phyloP scores from a whole-genome alignment of 37 sponge, comb jelly and placozoan genomes.

The Aplysina aerophoba region DNA sequence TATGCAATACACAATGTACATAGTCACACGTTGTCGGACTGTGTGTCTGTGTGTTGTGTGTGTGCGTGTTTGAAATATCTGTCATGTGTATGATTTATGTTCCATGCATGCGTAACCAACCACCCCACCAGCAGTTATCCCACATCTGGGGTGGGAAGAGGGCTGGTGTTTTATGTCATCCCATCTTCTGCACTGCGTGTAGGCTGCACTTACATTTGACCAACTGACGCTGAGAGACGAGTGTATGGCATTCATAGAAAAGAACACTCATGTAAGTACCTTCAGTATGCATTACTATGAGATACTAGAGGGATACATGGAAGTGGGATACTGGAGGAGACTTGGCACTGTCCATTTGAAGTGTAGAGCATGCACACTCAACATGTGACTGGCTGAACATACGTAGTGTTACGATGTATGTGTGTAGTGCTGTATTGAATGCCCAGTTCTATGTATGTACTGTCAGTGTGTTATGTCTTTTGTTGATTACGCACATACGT shows the following conservation, averaged over 20 bases:
- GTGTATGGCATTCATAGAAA: slow-evolving; percentile 88
- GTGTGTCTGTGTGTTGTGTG: background rate
- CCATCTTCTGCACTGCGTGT: background rate
- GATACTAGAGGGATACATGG: background rate
- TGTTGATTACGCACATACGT: slow-evolving; percentile 7
- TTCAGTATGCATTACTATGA: background rate
- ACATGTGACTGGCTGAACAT: background rate
- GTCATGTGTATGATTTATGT: no score
- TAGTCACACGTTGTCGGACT: no score
- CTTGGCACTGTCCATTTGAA: no score
- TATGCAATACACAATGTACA: no score
- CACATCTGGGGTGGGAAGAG: no score
- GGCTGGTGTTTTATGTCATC: background rate
- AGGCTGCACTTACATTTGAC: slow-evolving; percentile 96
- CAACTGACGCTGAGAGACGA: slow-evolving; percentile 89
- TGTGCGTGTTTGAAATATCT: no score
- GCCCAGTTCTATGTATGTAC: background rate
- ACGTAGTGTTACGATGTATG: background rate
- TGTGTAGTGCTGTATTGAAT: background rate
- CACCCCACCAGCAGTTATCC: no score
- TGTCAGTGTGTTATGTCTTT: background rate
- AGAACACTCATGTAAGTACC: slow-evolving; percentile 75
- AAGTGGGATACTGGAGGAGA: no score
- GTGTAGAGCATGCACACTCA: background rate
- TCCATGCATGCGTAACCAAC: no score